These are phyloP conservation scores for Minunthozetes semirufus DNA, from an alignment of 2,888 invertebrate genomes.

Conservation along the genomic window DNA sequence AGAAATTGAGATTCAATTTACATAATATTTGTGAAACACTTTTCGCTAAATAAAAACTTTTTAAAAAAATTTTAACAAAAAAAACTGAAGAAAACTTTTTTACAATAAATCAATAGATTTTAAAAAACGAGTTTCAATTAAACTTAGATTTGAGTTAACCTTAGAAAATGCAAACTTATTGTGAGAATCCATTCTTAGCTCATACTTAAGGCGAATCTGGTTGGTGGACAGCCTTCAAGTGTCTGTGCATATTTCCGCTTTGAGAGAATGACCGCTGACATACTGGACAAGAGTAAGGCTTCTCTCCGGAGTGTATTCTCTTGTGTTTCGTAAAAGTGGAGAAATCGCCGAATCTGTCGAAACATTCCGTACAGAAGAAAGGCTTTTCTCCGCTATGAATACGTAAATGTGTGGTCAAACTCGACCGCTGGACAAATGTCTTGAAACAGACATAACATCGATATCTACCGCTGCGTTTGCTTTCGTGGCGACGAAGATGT, in stretches of 20 bases:
- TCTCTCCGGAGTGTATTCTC: constrained; percentile 38
- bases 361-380: constrained; percentile 32
- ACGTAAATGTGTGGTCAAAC: constrained; percentile 36
- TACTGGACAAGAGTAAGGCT: constrained; percentile 36
- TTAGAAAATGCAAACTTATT: not conserved
- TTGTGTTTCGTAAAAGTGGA: constrained; percentile 37
- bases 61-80: no score
- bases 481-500: constrained; percentile 34
- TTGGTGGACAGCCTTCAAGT: constrained; percentile 34
- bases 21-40: no score
- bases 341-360: constrained; percentile 37
- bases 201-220: not conserved
- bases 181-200: not conserved
- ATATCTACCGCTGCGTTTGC: constrained; percentile 35
- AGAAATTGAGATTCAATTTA: no score
- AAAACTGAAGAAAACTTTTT: no score
- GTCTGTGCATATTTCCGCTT: constrained; percentile 38
- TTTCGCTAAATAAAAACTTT: no score
- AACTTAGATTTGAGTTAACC: no score
- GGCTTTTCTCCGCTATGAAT: constrained; percentile 38
- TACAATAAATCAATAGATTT: no score
- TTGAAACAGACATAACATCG: constrained; percentile 34
- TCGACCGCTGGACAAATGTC: constrained; percentile 36
- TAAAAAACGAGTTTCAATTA: no score
- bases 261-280: constrained; percentile 35